Conservation (phyloP, 2,888 invertebrate species). For the Oxyscelio sp. region DNA sequence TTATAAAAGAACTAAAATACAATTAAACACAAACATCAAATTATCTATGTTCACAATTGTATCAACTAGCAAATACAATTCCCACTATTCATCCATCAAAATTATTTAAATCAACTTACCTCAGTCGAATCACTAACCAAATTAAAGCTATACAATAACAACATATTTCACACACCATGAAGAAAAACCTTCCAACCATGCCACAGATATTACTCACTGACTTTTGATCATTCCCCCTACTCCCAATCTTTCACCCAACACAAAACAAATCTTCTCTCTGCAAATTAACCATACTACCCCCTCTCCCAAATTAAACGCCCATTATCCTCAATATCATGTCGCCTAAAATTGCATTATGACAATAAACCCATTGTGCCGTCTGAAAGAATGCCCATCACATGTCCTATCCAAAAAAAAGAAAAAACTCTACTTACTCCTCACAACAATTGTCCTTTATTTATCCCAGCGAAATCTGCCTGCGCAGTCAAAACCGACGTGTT, state of each 20-base stretch:
- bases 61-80: too few species aligned
- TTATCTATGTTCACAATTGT: too few species aligned
- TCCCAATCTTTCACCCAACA: background rate
- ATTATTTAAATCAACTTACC: too few species aligned
- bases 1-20: too few species aligned
- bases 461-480: conserved; percentile 50
- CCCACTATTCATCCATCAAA: too few species aligned
- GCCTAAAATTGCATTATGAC: conserved; percentile 35
- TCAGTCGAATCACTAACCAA: too few species aligned
- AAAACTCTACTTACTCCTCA: conserved; percentile 4
- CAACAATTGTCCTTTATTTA: conserved; percentile 65
- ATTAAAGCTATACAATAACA: too few species aligned
- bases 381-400: conserved; percentile 40
- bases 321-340: conserved; percentile 13
- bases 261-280: background rate
- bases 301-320: conserved; percentile 19
- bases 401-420: conserved; percentile 5
- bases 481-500: conserved; percentile 58
- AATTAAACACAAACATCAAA: too few species aligned
- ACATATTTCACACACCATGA: too few species aligned
- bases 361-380: conserved; percentile 44
- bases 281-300: background rate
- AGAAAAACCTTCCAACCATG: too few species aligned
- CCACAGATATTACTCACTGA: too few species aligned
- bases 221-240: too few species aligned